Conservation (phyloP, 2,797 vertebrate species). For the Bovichtus variegatus region DNA sequence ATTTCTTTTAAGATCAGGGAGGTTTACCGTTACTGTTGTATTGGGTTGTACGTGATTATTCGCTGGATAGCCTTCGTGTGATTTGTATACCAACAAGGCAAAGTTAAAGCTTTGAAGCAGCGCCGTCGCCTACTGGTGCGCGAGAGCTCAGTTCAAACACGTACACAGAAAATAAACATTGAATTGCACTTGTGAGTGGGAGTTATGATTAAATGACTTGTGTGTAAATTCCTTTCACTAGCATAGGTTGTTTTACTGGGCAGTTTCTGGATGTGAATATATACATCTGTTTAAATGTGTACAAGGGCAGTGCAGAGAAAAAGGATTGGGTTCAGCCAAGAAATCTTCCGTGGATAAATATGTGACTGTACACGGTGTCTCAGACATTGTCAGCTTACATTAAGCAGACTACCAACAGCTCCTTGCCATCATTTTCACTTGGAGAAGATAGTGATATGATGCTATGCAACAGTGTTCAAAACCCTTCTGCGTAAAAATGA, state of each 20-base stretch:
- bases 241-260: neutral
- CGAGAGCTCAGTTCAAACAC: constrained; percentile 2
- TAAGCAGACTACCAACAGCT: constrained; percentile 31
- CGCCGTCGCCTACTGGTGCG: neutral
- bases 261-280: neutral
- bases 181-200: constrained; percentile 4
- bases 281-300: constrained; percentile 4
- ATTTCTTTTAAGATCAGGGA: neutral
- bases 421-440: constrained; percentile 5
- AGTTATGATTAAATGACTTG: neutral
- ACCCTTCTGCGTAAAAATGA: constrained; percentile 7
- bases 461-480: constrained; percentile 3
- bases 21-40: neutral
- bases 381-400: constrained; percentile 28
- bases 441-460: constrained; percentile 11
- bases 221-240: neutral
- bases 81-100: neutral
- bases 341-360: constrained; percentile 32
- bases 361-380: constrained; percentile 21
- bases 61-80: neutral
- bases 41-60: neutral
- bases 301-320: constrained; percentile 2
- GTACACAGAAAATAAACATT: constrained; percentile 1
- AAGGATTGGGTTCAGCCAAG: constrained; percentile 15
- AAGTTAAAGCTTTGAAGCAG: neutral